Evolutionary conservation across 2,888 invertebrate species (phyloP), one percentile per base, ranked within the genome.

Genomic region (Pheosia gnoma): DNA sequence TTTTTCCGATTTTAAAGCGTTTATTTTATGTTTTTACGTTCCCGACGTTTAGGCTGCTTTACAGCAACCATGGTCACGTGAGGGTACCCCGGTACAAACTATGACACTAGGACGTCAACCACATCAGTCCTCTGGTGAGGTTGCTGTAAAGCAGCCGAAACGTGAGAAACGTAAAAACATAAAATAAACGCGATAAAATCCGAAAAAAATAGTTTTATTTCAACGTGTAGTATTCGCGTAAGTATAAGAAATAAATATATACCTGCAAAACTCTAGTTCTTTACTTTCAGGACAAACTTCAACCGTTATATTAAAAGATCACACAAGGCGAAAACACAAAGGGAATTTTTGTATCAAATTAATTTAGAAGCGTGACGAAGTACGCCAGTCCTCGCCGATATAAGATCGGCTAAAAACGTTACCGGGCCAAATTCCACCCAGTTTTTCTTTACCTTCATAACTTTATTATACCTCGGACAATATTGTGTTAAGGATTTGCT

Each of bases 381-480:
- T 72, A 65, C 53, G 52, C 38, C 62, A 59, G 59, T 54, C 58
- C 56, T 25, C 45, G 53, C 57, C 47, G 53, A 68, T 65, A 65
- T 68, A 57, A 63, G 55, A 58, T 68, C 63, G 37, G 10, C 38
- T 62, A 36, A 65, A 63, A 68, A 61, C 57, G 11, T 65, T 54
- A 64, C 49, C 38, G 45, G 51, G 38, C 47, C 47, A 66, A 65
- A 63, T 62, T 70, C 63, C 45, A 53, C 52, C 49, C 57, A 60
- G 41, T 61, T 63, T 59, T 62, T 52, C 36, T 60, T 39, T 56
- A 59, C 55, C 51, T 69, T 51, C 41, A 51, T 58, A 63, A 67
- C 45, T 61, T 67, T 67, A 45, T 65, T 65, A 61, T 57, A 62
- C 45, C 56, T 62, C 60, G 56, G 56, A 51, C 55, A 65, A 67